phyloP scores from a whole-genome alignment of 2,888 invertebrate species.

The Pandemis cinnamomeana region DNA sequence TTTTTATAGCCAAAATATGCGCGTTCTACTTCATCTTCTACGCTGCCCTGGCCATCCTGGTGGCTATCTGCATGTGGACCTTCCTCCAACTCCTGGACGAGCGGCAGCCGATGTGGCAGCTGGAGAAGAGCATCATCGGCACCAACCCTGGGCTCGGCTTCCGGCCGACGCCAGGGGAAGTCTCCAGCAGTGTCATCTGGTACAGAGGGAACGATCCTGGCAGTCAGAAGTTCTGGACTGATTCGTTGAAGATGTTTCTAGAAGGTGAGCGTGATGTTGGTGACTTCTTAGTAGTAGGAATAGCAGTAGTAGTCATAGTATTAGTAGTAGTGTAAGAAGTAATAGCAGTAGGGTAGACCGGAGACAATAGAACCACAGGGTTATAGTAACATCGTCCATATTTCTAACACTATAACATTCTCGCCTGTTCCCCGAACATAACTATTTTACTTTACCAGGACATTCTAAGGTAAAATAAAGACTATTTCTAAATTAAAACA shows the following conservation, averaged over 20 bases:
- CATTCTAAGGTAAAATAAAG: too few species aligned
- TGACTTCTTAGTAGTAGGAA: too few species aligned
- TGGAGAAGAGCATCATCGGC: slow-evolving; percentile 94
- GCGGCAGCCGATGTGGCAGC: slow-evolving; percentile 95
- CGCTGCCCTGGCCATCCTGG: slow-evolving; percentile 94
- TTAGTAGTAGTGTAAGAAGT: too few species aligned
- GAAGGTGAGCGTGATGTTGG: slow-evolving; percentile 84
- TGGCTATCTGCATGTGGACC: slow-evolving; percentile 97
- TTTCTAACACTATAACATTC: too few species aligned
- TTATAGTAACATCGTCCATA: too few species aligned
- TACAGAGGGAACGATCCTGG: slow-evolving; percentile 92
- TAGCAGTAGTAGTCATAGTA: too few species aligned
- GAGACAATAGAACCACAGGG: too few species aligned
- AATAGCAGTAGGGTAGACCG: too few species aligned
- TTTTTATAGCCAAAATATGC: slow-evolving; percentile 94
- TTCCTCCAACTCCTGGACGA: slow-evolving; percentile 96
- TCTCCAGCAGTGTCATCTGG: slow-evolving; percentile 98
- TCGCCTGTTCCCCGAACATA: too few species aligned
- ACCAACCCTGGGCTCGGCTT: slow-evolving; percentile 98
- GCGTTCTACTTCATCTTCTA: slow-evolving; percentile 98
- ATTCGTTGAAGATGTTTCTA: slow-evolving; percentile 89
- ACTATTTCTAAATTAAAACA: too few species aligned
- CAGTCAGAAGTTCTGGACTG: slow-evolving; percentile 92
- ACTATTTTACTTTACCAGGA: too few species aligned
- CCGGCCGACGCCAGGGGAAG: slow-evolving; percentile 94